Base-by-base conservation (phyloP, 2,888 invertebrate genomes). In the Tryphoninae sp. region DNA sequence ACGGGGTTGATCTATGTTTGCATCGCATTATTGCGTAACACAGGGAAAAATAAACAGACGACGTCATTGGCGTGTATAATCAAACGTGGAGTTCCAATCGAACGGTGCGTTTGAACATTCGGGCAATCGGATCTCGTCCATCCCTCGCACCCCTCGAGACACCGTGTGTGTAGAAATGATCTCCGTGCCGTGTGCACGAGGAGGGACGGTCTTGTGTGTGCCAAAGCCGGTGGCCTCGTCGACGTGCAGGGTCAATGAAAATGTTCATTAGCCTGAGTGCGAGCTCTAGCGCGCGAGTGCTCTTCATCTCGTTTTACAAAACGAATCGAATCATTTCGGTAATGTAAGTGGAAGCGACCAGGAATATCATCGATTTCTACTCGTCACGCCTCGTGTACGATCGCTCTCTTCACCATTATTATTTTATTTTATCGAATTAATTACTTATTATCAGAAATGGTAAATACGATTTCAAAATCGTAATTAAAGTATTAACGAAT, bases 241-340 rank as follows among this genome's bases (percentile, higher is more conserved):
- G 19, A 55, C 16, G 76, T 71, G 59, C 72, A 61, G 65, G 64
- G 33, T 49, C 81, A 68, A 81, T 77, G 77, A 64, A 77, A 81
- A 77, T 81, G 77, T 86, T 88, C 85, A 86, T 88, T 86, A 86
- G 84, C 64, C 80, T 76, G 86, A 82, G 81, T 79, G 77, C n/a
- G 75, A 83, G 62, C 22, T 74, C 53, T 23, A 55, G 42, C 51
- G 62, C 49, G 33, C 33, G 42, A 71, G 59, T 80, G 72, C 65
- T 69, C 73, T 76, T 26, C 58, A 59, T 75, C 69, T 77, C 59
- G 58, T 53, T 9, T 67, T 68, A 72, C 78, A 76, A 85, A 87
- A 84, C 75, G 73, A 81, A 68, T 74, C 74, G 81, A 65, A 82
- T 85, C 68, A 84, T 86, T 84, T 82, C 78, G 82, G 77, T 78